Percentiles rank a stretch among this genome's conserved stretches.
These are phyloP conservation scores for Chloromyia formosa DNA, from an alignment of 2,888 invertebrate genomes.

Conservation along the genomic window DNA sequence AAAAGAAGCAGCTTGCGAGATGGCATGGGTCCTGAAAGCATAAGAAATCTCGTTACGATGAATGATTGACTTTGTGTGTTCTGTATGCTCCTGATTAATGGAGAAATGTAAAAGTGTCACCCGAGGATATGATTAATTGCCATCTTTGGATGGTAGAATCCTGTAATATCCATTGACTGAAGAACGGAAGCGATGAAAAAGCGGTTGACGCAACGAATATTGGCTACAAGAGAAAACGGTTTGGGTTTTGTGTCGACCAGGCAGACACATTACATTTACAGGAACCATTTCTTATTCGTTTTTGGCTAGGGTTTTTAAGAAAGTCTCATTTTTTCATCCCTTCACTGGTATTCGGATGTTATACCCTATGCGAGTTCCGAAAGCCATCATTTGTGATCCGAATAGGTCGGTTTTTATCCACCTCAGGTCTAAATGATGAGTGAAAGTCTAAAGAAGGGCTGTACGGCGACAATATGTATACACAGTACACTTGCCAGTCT, in stretches of 20 bases:
- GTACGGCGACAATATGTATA: neutral
- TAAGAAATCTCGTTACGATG: constrained; percentile 44
- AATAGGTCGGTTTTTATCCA: neutral
- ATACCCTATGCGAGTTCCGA: no score
- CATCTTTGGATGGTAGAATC: constrained; percentile 21
- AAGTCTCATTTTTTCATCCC: neutral
- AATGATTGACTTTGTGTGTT: constrained; percentile 46
- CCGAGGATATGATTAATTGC: constrained; percentile 44
- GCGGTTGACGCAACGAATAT: neutral
- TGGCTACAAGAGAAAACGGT: neutral
- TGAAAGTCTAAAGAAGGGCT: neutral
- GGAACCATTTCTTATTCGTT: neutral
- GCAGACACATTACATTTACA: no score
- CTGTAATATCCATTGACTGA: constrained; percentile 4
- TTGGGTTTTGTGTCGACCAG: no score
- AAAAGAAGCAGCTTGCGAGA: neutral
- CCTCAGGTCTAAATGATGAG: constrained; percentile 4
- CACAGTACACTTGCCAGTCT: neutral
- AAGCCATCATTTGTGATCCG: no score
- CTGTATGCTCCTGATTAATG: constrained; percentile 44
- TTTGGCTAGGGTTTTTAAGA: neutral
- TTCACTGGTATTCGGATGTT: no score
- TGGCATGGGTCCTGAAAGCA: neutral
- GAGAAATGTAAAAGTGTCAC: constrained; percentile 44
- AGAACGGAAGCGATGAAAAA: neutral